Evolutionary conservation across 2,888 invertebrate species (phyloP), one percentile per base, ranked within the genome.

Genomic region (Hydraecia micacea): DNA sequence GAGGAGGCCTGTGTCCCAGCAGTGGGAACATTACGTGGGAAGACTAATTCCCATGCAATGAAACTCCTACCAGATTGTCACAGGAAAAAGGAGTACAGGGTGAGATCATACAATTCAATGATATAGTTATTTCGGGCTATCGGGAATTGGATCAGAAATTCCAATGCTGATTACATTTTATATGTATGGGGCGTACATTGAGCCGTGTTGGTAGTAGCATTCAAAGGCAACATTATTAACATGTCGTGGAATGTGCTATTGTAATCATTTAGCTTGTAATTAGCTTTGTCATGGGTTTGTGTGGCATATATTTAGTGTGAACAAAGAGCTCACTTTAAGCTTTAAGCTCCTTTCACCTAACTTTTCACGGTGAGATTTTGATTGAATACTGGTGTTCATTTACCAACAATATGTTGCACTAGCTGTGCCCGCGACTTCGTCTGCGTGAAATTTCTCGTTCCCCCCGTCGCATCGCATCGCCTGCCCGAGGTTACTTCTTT

Each of bases 111-210:
- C 36, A 73, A 81, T 52, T 77, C 58, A 82, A 67, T 70, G 13
- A 63, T 73, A 60, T n/a, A n/a, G n/a, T n/a, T 70, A 75, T 69
- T 86, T 78, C 42, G 67, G 58, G 18, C 62, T 82, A 70, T 86
- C 42, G 72, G 66, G 46, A 63, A 72, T 74, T 32, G 65, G 46
- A 68, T 77, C 55, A 66, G 66, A 66, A 77, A 81, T 82, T 82
- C 79, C 63, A 21, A 78, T 66, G 52, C 46, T 78, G 84, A 86
- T 86, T 75, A 78, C 78, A 78, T 82, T 86, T 73, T 65, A 79
- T 74, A 75, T 78, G 78, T 74, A 83, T 83, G 75, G 70, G 21
- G 36, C 62, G 55, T 74, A 66, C 71, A 80, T 58, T 70, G 60
- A 65, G 52, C 58, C 63, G 63, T 63, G 63, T 42, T 80, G 62